Base-by-base conservation (phyloP, 2,888 invertebrate species). In the Papilio demoleus region DNA sequence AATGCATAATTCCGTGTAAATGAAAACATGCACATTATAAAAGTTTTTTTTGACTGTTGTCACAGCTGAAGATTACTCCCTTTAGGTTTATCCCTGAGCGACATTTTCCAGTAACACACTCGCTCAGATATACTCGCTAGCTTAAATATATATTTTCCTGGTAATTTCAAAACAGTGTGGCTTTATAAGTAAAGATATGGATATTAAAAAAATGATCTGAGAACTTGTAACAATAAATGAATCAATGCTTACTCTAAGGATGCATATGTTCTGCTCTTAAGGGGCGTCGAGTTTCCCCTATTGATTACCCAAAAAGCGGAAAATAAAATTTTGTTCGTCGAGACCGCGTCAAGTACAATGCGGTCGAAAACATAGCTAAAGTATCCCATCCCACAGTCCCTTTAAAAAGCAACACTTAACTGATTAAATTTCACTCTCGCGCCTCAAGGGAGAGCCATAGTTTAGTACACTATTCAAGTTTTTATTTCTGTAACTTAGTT, bases 271-370 rank as follows among this genome's bases (percentile, higher is more conserved):
- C 80, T 72, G 81, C 84, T 83, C 85, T 87, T 84, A 80, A 83
- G 85, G 86, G 87, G 86, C 86, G 86, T 84, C 81, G 87, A 83
- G 84, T 83, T 84, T 88, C 90, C 91, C 90, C 90, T 91, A 92
- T 92, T 92, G 92, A 92, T 91, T 91, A 91, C 90, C 88, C 88
- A 91, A 92, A 91, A 90, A 88, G 90, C 91, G 91, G 90, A 91
- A 92, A 91, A 91, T 90, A 92, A 90, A 91, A 92, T 88, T 84
- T 86, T 86, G 83, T 86, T 82, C 85, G 80, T 80, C 75, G 77
- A 81, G 80, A 80, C 80, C 78, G 72, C 75, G 70, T 73, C 74
- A 76, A 86, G 87, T 80, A 88, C 83, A 86, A 88, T 78, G 83
- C 80, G 83, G 83, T 73, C 73, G 71, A 59, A 65, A 71, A 64